A percentile compares a stretch with the other conserved stretches of the same genome.
phyloP scores from a whole-genome alignment of 2,888 invertebrate genomes.

The Cybosia mesomella region DNA sequence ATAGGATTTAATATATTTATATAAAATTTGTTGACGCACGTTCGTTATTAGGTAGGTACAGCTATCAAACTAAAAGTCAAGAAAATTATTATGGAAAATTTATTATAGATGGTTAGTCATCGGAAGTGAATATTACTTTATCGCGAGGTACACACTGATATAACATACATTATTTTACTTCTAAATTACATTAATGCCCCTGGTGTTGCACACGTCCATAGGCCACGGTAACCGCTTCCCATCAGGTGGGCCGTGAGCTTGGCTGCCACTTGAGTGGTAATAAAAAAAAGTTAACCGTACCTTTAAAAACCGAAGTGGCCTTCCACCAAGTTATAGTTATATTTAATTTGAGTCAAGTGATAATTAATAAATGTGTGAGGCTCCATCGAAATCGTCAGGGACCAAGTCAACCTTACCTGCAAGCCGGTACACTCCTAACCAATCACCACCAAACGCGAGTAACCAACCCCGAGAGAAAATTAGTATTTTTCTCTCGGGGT shows the following conservation, averaged over 20 bases:
- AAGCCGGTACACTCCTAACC: neutral
- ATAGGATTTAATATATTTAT: slow-evolving; percentile 66
- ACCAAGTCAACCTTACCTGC: neutral
- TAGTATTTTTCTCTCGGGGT: too few species aligned
- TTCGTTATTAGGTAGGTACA: slow-evolving; percentile 56
- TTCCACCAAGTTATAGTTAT: too few species aligned
- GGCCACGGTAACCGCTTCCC: too few species aligned
- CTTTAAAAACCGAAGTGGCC: too few species aligned
- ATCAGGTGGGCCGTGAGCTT: too few species aligned
- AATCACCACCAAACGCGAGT: too few species aligned
- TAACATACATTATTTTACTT: slow-evolving; percentile 22
- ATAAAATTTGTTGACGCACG: slow-evolving; percentile 73
- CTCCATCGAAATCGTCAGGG: neutral
- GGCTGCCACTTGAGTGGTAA: slow-evolving; percentile 32
- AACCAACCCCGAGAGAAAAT: too few species aligned
- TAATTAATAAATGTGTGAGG: too few species aligned
- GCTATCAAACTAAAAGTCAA: slow-evolving; percentile 56
- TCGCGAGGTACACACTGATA: slow-evolving; percentile 13
- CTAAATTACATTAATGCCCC: slow-evolving; percentile 33
- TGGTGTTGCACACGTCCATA: too few species aligned
- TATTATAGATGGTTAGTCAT: slow-evolving; percentile 61
- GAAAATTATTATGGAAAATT: slow-evolving; percentile 67
- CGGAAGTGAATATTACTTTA: slow-evolving; percentile 42
- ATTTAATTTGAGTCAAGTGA: too few species aligned
- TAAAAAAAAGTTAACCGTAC: neutral